phyloP scores from a whole-genome alignment of 2,797 vertebrate species.

The Odontamblyopus lacepedii region DNA sequence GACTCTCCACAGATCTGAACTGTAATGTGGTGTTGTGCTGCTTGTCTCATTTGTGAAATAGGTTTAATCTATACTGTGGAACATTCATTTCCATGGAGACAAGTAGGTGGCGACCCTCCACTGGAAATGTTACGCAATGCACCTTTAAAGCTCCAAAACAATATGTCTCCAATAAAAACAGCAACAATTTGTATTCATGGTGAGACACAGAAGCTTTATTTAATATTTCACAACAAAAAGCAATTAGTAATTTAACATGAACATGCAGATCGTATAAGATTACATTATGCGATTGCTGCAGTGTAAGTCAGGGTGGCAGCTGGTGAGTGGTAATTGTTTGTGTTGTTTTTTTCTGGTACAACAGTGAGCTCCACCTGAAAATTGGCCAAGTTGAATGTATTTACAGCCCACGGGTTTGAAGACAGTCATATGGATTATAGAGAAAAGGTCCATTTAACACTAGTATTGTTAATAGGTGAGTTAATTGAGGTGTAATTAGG shows the following conservation, averaged over 20 bases:
- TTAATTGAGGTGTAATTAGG: not conserved
- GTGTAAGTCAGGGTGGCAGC: slow-evolving; percentile 32
- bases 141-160: too few species aligned
- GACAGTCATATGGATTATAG: not conserved
- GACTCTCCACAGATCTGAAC: too few species aligned
- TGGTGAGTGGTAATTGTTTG: slow-evolving; percentile 36
- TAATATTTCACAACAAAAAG: not conserved
- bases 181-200: too few species aligned
- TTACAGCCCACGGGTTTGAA: slow-evolving; percentile 13
- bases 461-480: not conserved
- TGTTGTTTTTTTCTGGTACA: slow-evolving; percentile 40
- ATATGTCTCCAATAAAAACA: too few species aligned
- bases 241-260: not conserved
- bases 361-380: slow-evolving; percentile 2
- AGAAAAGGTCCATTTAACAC: not conserved
- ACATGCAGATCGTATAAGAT: not conserved
- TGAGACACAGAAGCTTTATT: not conserved
- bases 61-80: too few species aligned
- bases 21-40: too few species aligned
- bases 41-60: too few species aligned
- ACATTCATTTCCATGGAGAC: too few species aligned
- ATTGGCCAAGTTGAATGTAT: slow-evolving; percentile 36
- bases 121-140: too few species aligned
- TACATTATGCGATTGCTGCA: not conserved
- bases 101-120: too few species aligned